Base-by-base conservation (phyloP, 2,797 vertebrate species). In the Neostethus bicornis region DNA sequence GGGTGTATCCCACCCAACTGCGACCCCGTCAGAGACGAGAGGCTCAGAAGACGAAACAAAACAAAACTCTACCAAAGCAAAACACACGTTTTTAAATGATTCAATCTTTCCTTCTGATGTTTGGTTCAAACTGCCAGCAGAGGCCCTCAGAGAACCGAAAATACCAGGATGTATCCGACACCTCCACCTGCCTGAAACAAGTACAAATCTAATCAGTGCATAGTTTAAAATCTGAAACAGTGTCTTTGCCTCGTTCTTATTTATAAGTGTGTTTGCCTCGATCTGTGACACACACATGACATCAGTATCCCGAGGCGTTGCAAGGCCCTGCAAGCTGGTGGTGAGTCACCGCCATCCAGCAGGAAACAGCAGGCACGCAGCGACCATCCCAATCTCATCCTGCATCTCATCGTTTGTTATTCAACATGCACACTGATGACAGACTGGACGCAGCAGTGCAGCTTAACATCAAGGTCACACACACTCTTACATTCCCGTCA, bases 321-420 rank as follows among this genome's bases (percentile, higher is more conserved):
- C 51, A 32, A 16, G 51, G 56, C 47, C 70, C 76, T 16, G 60
- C 70, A 75, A 70, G 74, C 69, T 43, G 41, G 16, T 37, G 51
- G 71, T 85, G 87, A 88, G 51, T 86, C 87, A 87, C 54, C 65
- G 11, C 56, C 52, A 16, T 73, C 37, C 51, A 55, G 65, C 65
- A 68, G 50, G 63, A 74, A 75, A 43, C 63, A 78, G 64, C 70
- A 69, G 68, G 35, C 79, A 57, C 5, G n/a, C 67, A 28, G 63
- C 23, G 21, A 46, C 35, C 47, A 63, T 52, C 55, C 10, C 7
- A 53, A 53, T 52, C 64, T 42, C 49, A 32, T 49, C 45, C 51
- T 61, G 50, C 57, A 61, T 76, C 66, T 62, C 74, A 75, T 70
- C 67, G 71, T n/a, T 65, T 66, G 28, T 60, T 68, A 82, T 74